Conservation (phyloP, 1,140 invertebrate species). For the Chironomus striatipennis region DNA sequence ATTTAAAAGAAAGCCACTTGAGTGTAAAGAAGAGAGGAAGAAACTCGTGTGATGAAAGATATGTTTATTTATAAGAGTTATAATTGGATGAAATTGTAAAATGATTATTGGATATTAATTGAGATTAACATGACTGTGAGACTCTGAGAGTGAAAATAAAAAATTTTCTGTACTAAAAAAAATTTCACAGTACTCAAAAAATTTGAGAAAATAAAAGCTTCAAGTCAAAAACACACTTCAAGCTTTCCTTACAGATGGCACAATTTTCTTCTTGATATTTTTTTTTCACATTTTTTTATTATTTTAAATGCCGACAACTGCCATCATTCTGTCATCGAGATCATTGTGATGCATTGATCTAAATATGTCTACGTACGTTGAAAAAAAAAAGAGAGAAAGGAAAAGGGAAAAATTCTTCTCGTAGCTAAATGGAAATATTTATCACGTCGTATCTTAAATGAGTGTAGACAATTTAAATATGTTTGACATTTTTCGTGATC, state of each 20-base stretch:
- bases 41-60: background rate
- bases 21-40: background rate
- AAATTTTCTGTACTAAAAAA: no score
- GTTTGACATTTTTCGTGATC: background rate
- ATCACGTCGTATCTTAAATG: background rate
- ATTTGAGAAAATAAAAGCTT: no score
- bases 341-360: background rate
- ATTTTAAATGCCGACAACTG: background rate
- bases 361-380: background rate
- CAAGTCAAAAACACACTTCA: background rate
- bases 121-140: no score
- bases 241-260: background rate
- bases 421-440: background rate
- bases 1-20: no score
- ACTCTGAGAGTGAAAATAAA: no score
- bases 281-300: no score
- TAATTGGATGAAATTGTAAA: background rate
- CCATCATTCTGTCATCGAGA: conserved; percentile 1
- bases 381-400: no score
- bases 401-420: background rate
- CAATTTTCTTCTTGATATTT: background rate
- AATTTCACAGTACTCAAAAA: no score
- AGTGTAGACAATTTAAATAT: conserved; percentile 2
- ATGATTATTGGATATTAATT: no score
- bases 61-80: background rate